Base-by-base conservation (phyloP, 2,113 vertebrate genomes). In the Onychostruthus taczanowskii region DNA sequence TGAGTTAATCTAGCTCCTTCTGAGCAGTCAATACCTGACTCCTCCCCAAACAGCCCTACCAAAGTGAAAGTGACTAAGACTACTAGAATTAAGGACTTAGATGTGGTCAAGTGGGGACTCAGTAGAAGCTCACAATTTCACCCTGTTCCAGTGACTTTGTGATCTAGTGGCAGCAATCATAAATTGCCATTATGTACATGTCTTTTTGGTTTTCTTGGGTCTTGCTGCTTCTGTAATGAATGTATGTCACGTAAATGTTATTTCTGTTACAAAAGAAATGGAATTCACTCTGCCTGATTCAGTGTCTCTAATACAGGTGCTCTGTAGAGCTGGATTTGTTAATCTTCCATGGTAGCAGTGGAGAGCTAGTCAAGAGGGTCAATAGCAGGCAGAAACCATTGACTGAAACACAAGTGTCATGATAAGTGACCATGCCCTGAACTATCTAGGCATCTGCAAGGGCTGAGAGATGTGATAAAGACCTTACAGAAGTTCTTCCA, bases 211-310 rank as follows among this genome's bases (percentile, higher is more conserved):
- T 96, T 94, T 85, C 53, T 84, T 93, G 73, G 26, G 43, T 68
- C 95, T 90, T 92, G 28, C 56, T 37, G 39, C 76, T 94, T 92
- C 91, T 89, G 46, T 35, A 41, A 75, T 87, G 69, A 93, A 95
- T 93, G 68, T 84, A n/a, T 90, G 78, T 94, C 86, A 87, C 37
- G 56, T 56, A 81, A 82, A 67, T 91, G 87, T 90, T 55, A 62
- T 61, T 94, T 93, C 79, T 84, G 69, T 84, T 84, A 78, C 41
- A 18, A 79, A 78, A 67, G 61, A 89, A 82, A n/a, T 11, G 3
- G 30, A 82, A 63, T 77, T 89, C 27, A 17, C 63, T 74, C 73
- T 87, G 52, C 79, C 75, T 58, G 43, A 59, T 37, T 64, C 77
- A 37, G 8, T 44, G 49, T 82, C n/a, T 69, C 15, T 52, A 47